These are phyloP conservation scores for Steinernema carpocapsae DNA, from an alignment of 2,888 invertebrate species.

Conservation along the genomic window DNA sequence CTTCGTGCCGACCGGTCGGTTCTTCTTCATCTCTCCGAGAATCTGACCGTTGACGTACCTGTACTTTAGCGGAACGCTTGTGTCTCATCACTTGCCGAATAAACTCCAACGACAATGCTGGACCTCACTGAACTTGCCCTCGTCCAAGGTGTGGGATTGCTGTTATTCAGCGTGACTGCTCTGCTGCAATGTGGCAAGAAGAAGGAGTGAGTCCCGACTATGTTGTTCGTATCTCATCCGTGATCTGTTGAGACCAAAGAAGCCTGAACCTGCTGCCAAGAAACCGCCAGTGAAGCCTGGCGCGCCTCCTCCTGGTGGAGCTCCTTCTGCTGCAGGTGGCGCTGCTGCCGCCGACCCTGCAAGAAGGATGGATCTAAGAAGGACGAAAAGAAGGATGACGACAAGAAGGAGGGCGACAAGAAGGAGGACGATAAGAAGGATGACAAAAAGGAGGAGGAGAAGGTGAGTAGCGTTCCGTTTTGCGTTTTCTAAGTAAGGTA, in stretches of 20 bases:
- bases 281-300: neutral
- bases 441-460: slow-evolving; percentile 1
- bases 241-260: neutral
- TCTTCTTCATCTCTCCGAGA: neutral
- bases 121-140: slow-evolving; percentile 1
- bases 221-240: too few species aligned
- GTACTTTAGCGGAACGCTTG: neutral
- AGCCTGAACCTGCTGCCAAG: slow-evolving; percentile 26
- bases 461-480: too few species aligned
- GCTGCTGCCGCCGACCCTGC: neutral
- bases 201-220: slow-evolving; percentile 28
- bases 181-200: slow-evolving; percentile 12
- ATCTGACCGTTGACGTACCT: neutral
- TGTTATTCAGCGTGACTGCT: neutral
- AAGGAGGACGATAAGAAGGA: neutral
- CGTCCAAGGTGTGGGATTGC: neutral
- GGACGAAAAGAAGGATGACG: neutral
- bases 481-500: too few species aligned
- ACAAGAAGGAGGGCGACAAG: neutral
- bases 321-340: neutral
- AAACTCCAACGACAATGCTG: neutral
- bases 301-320: neutral
- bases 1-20: neutral
- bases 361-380: neutral
- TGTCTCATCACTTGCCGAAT: neutral